A percentile compares a stretch with the other conserved stretches of the same genome.
Evolutionary conservation across 2,113 vertebrate genomes (phyloP).

Genomic region (Leucoraja erinaceus): DNA sequence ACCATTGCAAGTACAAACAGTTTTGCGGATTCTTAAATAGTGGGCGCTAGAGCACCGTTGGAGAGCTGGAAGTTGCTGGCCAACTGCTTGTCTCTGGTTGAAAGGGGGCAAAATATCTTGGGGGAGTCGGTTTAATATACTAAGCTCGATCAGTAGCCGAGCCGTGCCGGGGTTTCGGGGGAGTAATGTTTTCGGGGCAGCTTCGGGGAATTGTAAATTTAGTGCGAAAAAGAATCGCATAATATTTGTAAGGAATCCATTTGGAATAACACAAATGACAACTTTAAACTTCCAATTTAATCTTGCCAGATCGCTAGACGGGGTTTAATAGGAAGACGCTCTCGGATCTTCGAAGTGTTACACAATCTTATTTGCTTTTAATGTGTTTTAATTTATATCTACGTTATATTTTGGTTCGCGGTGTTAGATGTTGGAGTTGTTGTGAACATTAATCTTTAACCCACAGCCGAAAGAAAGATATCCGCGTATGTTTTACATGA

Average conservation of each 20-base stretch:
- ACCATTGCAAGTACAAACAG: slow-evolving; percentile 73
- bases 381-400: background rate
- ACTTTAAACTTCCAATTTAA: slow-evolving; percentile 19
- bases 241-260: background rate
- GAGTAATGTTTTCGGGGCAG: background rate
- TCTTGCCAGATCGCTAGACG: background rate
- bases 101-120: slow-evolving; percentile 31
- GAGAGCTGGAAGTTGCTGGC: slow-evolving; percentile 38
- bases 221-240: background rate
- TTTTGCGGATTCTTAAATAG: slow-evolving; percentile 82
- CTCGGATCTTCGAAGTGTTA: background rate
- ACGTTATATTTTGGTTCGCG: background rate
- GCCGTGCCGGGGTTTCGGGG: background rate
- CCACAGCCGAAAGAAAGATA: background rate
- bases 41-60: slow-evolving; percentile 86
- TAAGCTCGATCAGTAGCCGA: background rate
- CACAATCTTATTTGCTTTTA: background rate
- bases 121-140: slow-evolving; percentile 22
- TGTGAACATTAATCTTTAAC: slow-evolving; percentile 24
- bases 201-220: slow-evolving; percentile 10
- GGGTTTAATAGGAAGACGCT: background rate
- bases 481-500: background rate
- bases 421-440: background rate
- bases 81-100: slow-evolving; percentile 7
- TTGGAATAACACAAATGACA: slow-evolving; percentile 6